A percentile compares a stretch with the other conserved stretches of the same genome.
These are phyloP conservation scores for Ormyrus thymus DNA, from an alignment of 2,888 invertebrate species.

Conservation along the genomic window DNA sequence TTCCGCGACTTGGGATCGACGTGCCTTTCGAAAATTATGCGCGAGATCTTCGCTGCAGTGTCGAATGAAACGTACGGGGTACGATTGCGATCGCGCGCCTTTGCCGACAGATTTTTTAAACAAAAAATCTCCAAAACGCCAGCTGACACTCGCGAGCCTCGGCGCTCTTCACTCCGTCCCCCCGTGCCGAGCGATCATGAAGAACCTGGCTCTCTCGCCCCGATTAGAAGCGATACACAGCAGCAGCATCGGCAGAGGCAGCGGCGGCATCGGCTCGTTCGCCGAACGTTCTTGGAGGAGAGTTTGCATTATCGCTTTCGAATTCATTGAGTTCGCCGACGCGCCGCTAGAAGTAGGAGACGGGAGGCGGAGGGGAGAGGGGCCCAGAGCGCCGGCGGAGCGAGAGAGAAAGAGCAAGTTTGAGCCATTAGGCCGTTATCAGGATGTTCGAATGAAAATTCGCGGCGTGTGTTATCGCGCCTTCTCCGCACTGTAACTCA, in stretches of 20 bases:
- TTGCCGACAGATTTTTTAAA: no score
- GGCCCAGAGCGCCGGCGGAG: neutral
- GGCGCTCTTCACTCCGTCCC: no score
- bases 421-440: slow-evolving; percentile 68
- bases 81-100: no score
- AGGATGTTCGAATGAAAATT: slow-evolving; percentile 69
- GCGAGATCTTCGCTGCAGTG: no score
- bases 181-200: no score
- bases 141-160: no score
- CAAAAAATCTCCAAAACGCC: no score
- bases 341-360: neutral
- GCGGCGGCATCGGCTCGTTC: slow-evolving; percentile 36
- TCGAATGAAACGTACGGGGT: no score
- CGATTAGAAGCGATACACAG: slow-evolving; percentile 58
- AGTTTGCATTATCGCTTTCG: slow-evolving; percentile 71
- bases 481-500: slow-evolving; percentile 60
- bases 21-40: no score
- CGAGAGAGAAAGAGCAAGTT: slow-evolving; percentile 61
- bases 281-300: slow-evolving; percentile 60
- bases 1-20: no score
- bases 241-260: neutral
- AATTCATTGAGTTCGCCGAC: slow-evolving; percentile 69
- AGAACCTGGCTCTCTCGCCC: neutral
- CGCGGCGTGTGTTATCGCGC: slow-evolving; percentile 60
- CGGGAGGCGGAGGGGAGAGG: neutral